Evolutionary conservation across 2,113 vertebrate genomes (phyloP).

Genomic region (Heterocephalus glaber): DNA sequence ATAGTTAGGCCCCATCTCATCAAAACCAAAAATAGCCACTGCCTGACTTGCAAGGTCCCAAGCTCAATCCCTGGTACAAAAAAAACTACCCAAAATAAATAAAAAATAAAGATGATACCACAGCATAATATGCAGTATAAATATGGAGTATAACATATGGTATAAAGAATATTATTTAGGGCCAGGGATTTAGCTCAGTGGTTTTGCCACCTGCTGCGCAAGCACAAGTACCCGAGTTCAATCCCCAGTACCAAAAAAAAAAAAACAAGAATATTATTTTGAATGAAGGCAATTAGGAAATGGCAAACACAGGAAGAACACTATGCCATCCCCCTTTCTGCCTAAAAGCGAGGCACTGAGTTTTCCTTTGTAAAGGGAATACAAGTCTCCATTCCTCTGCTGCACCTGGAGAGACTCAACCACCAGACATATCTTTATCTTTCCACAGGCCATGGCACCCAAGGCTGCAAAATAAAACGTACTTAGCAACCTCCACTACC

Average conservation of each 20-base stretch:
- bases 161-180: not conserved
- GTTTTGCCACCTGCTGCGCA: too few relatives aligned
- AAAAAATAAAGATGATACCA: not conserved
- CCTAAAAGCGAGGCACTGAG: not conserved
- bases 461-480: not conserved
- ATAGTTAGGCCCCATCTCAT: not conserved
- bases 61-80: too few relatives aligned
- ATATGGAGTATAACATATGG: too few relatives aligned
- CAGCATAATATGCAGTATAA: not conserved
- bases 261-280: not conserved
- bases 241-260: too few relatives aligned
- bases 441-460: not conserved
- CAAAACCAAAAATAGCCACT: not conserved
- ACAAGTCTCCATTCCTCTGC: not conserved
- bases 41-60: too few relatives aligned
- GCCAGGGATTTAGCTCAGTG: too few relatives aligned
- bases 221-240: too few relatives aligned
- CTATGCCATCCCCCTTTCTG: not conserved
- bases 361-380: not conserved
- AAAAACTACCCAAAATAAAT: too few relatives aligned
- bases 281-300: not conserved
- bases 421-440: too few relatives aligned
- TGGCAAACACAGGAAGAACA: not conserved
- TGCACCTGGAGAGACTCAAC: not conserved
- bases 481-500: not conserved